Evolutionary conservation across 1,140 invertebrate genomes (phyloP).

Genomic region (Cyclargus thomasi): DNA sequence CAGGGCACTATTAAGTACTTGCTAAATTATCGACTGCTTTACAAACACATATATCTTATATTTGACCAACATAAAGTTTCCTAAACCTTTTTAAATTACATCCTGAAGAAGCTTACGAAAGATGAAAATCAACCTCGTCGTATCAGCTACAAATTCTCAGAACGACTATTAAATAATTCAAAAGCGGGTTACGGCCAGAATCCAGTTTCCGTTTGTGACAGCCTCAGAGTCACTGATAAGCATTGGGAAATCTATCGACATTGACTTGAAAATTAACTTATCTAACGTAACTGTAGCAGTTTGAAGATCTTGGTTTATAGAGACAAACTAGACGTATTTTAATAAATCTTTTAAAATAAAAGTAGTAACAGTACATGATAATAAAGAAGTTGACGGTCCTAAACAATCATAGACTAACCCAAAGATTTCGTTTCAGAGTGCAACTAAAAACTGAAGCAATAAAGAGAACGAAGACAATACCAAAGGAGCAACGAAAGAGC

Average conservation of each 20-base stretch:
- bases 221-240: slow-evolving; percentile 1
- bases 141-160: not conserved
- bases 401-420: no score
- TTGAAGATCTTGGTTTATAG: not conserved
- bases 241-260: slow-evolving; percentile 6
- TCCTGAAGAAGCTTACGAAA: not conserved
- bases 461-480: slow-evolving; percentile 29
- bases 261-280: not conserved
- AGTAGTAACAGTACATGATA: not conserved
- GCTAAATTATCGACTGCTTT: no score
- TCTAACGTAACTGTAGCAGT: not conserved
- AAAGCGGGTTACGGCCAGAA: slow-evolving; percentile 7
- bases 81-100: no score
- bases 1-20: no score
- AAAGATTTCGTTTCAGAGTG: not conserved
- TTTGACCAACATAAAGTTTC: no score
- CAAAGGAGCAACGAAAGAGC: slow-evolving; percentile 33
- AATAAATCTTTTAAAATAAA: not conserved
- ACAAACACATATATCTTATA: no score
- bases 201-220: slow-evolving; percentile 5
- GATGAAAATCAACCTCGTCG: not conserved
- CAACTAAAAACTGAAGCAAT: slow-evolving; percentile 16
- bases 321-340: not conserved
- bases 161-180: not conserved
- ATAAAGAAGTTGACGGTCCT: not conserved